Base-by-base conservation (phyloP, 1,140 invertebrate genomes). In the Glossosoma conforme region DNA sequence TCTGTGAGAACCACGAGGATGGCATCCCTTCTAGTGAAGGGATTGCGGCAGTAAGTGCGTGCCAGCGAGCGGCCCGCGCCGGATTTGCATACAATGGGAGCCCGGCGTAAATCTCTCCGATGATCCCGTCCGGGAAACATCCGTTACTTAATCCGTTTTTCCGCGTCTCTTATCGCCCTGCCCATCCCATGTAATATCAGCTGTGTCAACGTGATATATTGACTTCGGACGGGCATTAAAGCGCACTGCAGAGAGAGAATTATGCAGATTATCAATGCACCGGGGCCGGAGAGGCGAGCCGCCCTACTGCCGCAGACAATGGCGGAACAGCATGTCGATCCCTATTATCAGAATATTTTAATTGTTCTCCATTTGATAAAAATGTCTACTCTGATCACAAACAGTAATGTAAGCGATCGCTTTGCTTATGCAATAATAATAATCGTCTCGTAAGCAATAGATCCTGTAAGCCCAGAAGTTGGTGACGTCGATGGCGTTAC, bases 121-220 rank as follows among this genome's bases (percentile, higher is more conserved):
- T 56, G 54, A 41, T 45, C 44, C 47, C 47, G 48, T 49, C 47
- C 38, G n/a, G 50, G 20, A 48, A 57, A 52, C 40, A 46, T 52
- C 54, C 54, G 54, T 57, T 57, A 57, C 54, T 52, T 48, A 52
- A 52, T 57, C 54, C 54, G 44, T 54, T 57, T 52, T 57, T 57
- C 54, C 54, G 54, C 54, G 44, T 57, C 47, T 56, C 47, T 56
- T 56, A 57, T 52, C 49, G 44, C 14, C 49, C 36, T 25, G 54
- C 49, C 48, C 54, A 52, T 56, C 54, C 54, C 48, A 47, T 52
- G 49, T 57, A 57, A 57, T 57, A 57, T 57, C 54, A 38, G 54
- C 32, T 46, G 54, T 51, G 54, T 57, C 54, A 57, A 49, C 54
- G 54, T 57, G 54, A 57, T 57, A 52, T 57, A 57, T 57, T 52